Base-by-base conservation (phyloP, 2,113 vertebrate genomes). In the Chaenocephalus aceratus region DNA sequence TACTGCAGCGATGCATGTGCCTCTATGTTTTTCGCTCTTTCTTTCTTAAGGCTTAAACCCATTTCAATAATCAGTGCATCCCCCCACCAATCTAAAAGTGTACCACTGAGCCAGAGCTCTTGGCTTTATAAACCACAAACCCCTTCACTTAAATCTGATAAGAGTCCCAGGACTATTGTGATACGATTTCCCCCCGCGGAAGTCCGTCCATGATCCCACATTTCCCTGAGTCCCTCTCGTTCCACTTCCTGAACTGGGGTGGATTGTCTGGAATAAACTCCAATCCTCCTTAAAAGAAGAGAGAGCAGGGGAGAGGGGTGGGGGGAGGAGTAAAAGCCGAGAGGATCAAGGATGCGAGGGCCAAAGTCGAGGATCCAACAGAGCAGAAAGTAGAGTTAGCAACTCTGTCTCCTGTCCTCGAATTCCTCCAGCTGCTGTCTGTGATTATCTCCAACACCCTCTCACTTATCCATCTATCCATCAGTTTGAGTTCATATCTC, bases 201-300 rank as follows among this genome's bases (percentile, higher is more conserved):
- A 91, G 92, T 93, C 92, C 75, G 67, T 92, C 86, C 86, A 90
- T 93, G 91, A 94, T 91, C 89, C 87, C 56, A 78, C 90, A 88
- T 92, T 91, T 91, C 73, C 51, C 82, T 89, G 88, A 93, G 93
- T 92, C 92, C 85, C 70, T 86, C 80, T 89, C 79, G 79, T 90
- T 93, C 92, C 88, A 93, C 87, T 94, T 94, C 86, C 90, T 89
- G 84, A 89, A 92, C 90, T 84, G 86, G 88, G 86, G 65, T 91
- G 90, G 94, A 94, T 94, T 90, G 91, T 89, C 85, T 90, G 89
- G 89, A 92, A 94, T 95, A 93, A 94, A 93, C 91, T 93, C 84
- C 93, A 95, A 94, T 94, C 94, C 94, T 92, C 86, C 90, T 91
- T 91, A 89, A 91, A 82, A 90, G 77, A 92, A 79, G 78, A 71